Conservation (phyloP, 37 sponge, comb jelly and placozoan genomes). For the Ephydatia muelleri region DNA sequence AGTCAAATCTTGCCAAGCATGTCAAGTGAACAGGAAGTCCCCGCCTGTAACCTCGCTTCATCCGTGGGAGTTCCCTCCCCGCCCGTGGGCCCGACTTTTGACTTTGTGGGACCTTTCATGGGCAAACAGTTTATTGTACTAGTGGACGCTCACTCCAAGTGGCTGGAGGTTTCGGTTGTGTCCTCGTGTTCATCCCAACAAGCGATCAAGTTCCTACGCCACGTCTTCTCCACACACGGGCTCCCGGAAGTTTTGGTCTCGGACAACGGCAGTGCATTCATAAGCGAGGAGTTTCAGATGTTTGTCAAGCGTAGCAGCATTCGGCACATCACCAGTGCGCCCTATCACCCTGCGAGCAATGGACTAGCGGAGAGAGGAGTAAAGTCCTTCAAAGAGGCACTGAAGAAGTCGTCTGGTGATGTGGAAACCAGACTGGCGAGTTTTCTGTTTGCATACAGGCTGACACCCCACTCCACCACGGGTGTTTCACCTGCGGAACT, state of each 20-base stretch:
- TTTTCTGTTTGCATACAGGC: conserved; percentile 5
- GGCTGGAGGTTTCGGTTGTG: background rate
- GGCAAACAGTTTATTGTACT: background rate
- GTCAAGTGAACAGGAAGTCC: background rate
- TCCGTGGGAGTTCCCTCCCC: conserved; percentile 1
- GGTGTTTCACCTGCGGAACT: conserved; percentile 23
- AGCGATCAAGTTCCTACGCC: background rate
- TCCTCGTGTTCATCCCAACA: background rate
- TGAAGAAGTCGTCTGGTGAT: background rate
- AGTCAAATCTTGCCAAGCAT: background rate
- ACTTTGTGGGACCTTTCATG: conserved; percentile 2
- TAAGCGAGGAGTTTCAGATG: background rate
- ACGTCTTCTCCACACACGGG: background rate
- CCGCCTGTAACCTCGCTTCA: background rate
- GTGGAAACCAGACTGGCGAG: background rate
- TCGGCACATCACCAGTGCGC: background rate
- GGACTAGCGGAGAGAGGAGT: background rate
- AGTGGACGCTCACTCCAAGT: conserved; percentile 5
- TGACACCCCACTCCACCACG: conserved; percentile 14
- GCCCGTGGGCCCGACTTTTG: background rate
- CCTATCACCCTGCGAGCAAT: background rate
- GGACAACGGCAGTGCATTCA: background rate
- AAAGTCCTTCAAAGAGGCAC: background rate
- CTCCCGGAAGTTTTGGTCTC: background rate
- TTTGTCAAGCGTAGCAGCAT: background rate